Evolutionary conservation across 2,888 invertebrate species (phyloP), one percentile per base, ranked within the genome.

Genomic region (Tenthredo notha): DNA sequence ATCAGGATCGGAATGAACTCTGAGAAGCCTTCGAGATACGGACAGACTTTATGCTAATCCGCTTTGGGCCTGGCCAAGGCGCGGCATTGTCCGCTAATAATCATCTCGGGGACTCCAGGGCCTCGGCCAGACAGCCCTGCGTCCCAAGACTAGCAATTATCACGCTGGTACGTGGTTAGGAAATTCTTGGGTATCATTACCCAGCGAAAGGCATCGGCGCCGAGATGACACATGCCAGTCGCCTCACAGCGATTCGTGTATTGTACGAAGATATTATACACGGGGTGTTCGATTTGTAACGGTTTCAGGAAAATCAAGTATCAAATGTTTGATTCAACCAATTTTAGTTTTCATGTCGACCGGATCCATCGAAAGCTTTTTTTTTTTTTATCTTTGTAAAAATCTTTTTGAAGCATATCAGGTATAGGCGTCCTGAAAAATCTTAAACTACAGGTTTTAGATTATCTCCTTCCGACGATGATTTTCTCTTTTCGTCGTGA

Each of bases 71-170:
- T 80, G 78, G 86, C 87, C 88, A 87, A 89, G 89, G 89, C 87
- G 90, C 88, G 88, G 89, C 89, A 91, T 90, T 91, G 91, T 91
- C 88, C 90, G 89, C 87, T 92, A 90, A 91, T 92, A 92, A 91
- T 86, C 87, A 67, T 84, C 85, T 86, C 83, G 86, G 84, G 85
- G 75, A 84, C 85, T 80, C 61, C 89, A 65, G 75, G 86, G 86
- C 86, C 85, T 85, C 33, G 86, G 72, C 50, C 65, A 47, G 84
- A 54, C 54, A 47, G n/a, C 83, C 37, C 75, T 15, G 70, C 43
- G 78, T 84, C 86, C 88, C 87, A 86, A 87, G 88, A 87, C 85
- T 89, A 90, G 90, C 90, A 91, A 92, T 92, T 91, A 91, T 88
- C 88, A 86, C 87, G 85, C 80, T 61, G 75, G 85, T 87, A 88